Percentiles rank a stretch among this genome's conserved stretches.
Evolutionary conservation across 1,140 invertebrate species (phyloP).

Genomic region (Drosophila carrolli): DNA sequence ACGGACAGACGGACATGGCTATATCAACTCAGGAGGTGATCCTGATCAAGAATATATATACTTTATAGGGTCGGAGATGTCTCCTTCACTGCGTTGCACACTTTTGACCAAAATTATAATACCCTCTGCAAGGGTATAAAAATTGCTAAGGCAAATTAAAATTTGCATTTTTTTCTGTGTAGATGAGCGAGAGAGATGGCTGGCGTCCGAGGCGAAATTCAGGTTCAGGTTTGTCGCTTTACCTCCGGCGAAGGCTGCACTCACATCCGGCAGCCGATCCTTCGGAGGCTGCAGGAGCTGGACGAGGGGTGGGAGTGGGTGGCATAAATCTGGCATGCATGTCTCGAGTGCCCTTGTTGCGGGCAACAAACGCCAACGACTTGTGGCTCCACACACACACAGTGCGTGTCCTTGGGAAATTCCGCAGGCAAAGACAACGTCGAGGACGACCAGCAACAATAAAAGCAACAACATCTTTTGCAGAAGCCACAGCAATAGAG

Average conservation of each 20-base stretch:
- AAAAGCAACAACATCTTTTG: constrained; percentile 20
- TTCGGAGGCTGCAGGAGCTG: constrained; percentile 6
- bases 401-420: constrained; percentile 58
- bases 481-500: neutral
- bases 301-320: constrained; percentile 1
- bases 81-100: too few relatives aligned
- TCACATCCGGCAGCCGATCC: constrained; percentile 29
- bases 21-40: too few relatives aligned
- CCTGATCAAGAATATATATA: too few relatives aligned
- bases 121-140: too few relatives aligned
- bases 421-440: constrained; percentile 53
- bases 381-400: constrained; percentile 49
- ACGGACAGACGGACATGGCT: too few relatives aligned
- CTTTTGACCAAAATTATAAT: too few relatives aligned
- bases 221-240: constrained; percentile 59
- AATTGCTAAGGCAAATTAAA: neutral
- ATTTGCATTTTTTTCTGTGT: neutral
- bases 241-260: constrained; percentile 53
- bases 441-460: constrained; percentile 54
- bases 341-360: constrained; percentile 55
- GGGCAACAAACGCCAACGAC: constrained; percentile 54
- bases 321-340: constrained; percentile 43
- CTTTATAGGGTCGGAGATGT: too few relatives aligned
- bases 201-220: constrained; percentile 20
- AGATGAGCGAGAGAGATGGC: neutral